These are phyloP conservation scores for Meles meles DNA, from an alignment of 2,113 vertebrate species.

Conservation along the genomic window DNA sequence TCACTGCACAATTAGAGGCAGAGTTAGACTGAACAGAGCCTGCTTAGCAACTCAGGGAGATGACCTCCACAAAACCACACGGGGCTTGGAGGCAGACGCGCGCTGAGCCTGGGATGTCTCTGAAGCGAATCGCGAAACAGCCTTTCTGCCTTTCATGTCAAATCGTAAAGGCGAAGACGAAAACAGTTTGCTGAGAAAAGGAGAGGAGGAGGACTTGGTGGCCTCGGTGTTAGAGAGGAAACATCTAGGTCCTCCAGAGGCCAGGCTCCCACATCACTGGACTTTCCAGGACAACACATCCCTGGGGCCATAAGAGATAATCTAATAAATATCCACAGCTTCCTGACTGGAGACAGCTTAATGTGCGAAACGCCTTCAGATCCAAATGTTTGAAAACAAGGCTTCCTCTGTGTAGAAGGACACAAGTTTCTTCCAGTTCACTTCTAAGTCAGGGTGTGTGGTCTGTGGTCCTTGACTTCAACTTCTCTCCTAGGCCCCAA, in stretches of 20 bases:
- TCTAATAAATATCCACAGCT: slow-evolving; percentile 67
- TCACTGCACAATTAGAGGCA: slow-evolving; percentile 66
- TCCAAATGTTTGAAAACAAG: slow-evolving; percentile 49
- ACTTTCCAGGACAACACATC: slow-evolving; percentile 53
- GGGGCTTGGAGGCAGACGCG: slow-evolving; percentile 23
- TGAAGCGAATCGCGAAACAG: slow-evolving; percentile 5
- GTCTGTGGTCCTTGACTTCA: not conserved
- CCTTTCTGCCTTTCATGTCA: slow-evolving; percentile 54
- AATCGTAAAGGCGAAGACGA: slow-evolving; percentile 65
- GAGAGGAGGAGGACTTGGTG: slow-evolving; percentile 46
- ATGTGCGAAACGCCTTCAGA: slow-evolving; percentile 56
- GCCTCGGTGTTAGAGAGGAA: slow-evolving; percentile 48
- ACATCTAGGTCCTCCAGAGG: slow-evolving; percentile 47
- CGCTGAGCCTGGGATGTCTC: slow-evolving; percentile 7
- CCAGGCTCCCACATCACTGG: slow-evolving; percentile 65
- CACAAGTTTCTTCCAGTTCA: slow-evolving; percentile 10
- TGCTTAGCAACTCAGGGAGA: slow-evolving; percentile 9
- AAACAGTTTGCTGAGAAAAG: slow-evolving; percentile 59
- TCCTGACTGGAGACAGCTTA: slow-evolving; percentile 67
- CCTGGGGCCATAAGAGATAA: slow-evolving; percentile 54
- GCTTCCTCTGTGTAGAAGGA: slow-evolving; percentile 1
- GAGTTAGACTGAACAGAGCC: slow-evolving; percentile 64
- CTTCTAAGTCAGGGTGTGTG: slow-evolving; percentile 3
- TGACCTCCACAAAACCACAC: slow-evolving; percentile 36
- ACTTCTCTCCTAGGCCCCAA: not conserved